These are phyloP conservation scores for Platycheirus albimanus DNA, from an alignment of 2,888 invertebrate genomes.

Conservation along the genomic window DNA sequence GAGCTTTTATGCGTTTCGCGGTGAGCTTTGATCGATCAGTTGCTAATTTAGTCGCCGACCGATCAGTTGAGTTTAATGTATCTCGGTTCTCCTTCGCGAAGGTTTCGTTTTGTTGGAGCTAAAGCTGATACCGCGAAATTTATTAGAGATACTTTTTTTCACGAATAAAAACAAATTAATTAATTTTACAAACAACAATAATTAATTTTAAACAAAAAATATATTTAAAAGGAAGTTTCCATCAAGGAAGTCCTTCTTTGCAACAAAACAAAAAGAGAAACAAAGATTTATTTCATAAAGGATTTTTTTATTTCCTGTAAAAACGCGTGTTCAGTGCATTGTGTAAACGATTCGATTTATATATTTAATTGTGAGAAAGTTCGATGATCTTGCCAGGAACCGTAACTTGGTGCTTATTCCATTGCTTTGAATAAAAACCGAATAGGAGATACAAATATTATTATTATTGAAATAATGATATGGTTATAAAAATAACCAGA, in stretches of 20 bases:
- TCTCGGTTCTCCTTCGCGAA: conserved; percentile 60
- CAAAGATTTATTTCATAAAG: conserved; percentile 16
- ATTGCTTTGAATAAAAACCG: conserved; percentile 17
- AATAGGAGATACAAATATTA: conserved; percentile 24
- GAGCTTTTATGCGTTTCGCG: conserved; percentile 65
- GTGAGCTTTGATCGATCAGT: conserved; percentile 72
- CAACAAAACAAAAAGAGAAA: not conserved
- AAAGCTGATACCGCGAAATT: conserved; percentile 67
- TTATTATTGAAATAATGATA: conserved; percentile 18
- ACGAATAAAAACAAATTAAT: conserved; percentile 10
- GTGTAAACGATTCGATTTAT: conserved; percentile 40
- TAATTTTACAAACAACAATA: not conserved
- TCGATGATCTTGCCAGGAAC: conserved; percentile 63
- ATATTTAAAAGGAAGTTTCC: conserved; percentile 11
- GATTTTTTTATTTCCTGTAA: conserved; percentile 10
- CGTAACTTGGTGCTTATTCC: conserved; percentile 23
- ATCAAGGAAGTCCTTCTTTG: not conserved
- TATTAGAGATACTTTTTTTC: conserved; percentile 35
- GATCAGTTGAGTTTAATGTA: conserved; percentile 65
- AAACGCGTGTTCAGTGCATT: conserved; percentile 54
- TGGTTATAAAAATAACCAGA: conserved; percentile 42
- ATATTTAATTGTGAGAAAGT: conserved; percentile 56
- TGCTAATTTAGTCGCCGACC: conserved; percentile 73
- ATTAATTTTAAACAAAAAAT: not conserved
- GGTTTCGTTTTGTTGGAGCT: conserved; percentile 23